A percentile compares a stretch with the other conserved stretches of the same genome.
Evolutionary conservation across 1,140 invertebrate species (phyloP).

Genomic region (Sitobion miscanthi): DNA sequence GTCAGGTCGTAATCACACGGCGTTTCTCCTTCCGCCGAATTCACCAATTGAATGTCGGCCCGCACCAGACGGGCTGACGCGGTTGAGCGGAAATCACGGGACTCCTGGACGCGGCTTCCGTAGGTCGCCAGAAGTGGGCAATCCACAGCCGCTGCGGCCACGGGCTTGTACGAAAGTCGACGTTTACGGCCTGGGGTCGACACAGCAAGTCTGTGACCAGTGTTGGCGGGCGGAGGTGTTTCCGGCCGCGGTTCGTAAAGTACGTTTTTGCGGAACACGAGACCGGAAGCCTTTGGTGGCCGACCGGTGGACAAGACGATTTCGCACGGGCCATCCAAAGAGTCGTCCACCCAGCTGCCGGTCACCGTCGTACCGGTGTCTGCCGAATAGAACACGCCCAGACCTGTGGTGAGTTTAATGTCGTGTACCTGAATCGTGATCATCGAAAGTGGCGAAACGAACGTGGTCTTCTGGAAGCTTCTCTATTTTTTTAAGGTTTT

Average conservation of each 20-base stretch:
- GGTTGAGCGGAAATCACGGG: neutral
- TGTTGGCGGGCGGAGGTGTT: neutral
- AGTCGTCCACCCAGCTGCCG: neutral
- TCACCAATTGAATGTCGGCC: neutral
- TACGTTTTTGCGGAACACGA: neutral
- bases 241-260: neutral
- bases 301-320: neutral
- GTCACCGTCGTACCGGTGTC: neutral
- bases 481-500: no score
- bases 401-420: neutral
- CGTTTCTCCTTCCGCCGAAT: no score
- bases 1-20: neutral
- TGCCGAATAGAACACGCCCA: neutral
- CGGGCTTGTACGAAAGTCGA: neutral
- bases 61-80: neutral
- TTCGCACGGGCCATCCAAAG: conserved; percentile 11
- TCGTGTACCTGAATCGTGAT: neutral
- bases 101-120: no score
- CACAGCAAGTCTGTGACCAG: neutral
- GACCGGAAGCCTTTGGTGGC: neutral
- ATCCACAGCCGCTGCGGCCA: no score
- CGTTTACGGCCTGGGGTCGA: neutral
- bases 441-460: no score
- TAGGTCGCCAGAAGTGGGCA: neutral
- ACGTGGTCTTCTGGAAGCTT: no score